Evolutionary conservation across 2,113 vertebrate species (phyloP), one percentile per base, ranked within the genome.

Genomic region (Proterorhinus semilunaris): DNA sequence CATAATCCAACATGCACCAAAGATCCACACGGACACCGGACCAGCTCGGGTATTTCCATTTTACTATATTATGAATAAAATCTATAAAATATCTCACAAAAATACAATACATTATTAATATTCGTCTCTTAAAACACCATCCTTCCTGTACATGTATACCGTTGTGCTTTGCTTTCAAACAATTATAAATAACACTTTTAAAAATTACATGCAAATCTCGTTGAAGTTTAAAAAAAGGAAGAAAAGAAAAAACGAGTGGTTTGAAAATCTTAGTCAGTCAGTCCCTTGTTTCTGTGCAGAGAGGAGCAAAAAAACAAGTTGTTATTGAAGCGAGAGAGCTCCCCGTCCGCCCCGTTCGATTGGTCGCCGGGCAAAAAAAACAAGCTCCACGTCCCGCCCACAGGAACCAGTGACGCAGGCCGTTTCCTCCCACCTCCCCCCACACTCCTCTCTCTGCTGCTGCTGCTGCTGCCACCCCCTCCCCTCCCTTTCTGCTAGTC

Each of bases 31-130:
- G 16, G 76, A 66, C 67, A 75, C 36, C 48, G 13, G 0, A 13
- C 55, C 13, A 44, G 10, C 65, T 44, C 0, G 1, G 12, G 49
- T 63, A 62, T 69, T 65, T 70, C 52, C 52, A 62, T 67, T 74
- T 74, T 66, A 75, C 76, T 80, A 49, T 85, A 80, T 80, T 72
- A 71, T 69, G 46, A 82, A 89, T 74, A 80, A 82, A 86, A 81
- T 78, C 70, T 84, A 84, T 83, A 84, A 88, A 87, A 89, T 79
- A 78, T 75, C 73, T 36, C 79, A 80, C 77, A 79, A 62, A 88
- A 77, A 83, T 72, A 76, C 65, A 82, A 81, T 80, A 80, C 83
- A 81, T 78, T 67, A 78, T 70, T 52, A 74, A 75, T 75, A 4
- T 69, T 72, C 51, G 62, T 54, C 52, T 70, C 12, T 48, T 71